phyloP scores from a whole-genome alignment of 2,797 vertebrate species.

The Neosilurus mollespiculum region DNA sequence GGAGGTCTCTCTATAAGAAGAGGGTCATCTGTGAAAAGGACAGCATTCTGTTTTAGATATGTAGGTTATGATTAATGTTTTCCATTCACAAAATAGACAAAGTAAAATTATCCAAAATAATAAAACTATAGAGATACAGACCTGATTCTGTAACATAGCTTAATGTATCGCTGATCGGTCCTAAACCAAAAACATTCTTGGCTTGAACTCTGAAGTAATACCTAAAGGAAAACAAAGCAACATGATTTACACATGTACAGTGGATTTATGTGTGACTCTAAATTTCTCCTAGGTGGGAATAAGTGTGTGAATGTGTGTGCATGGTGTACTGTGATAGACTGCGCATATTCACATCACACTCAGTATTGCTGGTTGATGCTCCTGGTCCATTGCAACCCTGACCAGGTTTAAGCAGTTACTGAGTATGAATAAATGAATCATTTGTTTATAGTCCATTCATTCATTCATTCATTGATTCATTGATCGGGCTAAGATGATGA shows the following conservation, averaged over 20 bases:
- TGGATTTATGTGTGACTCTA: neutral
- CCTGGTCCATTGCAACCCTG: neutral
- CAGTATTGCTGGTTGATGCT: neutral
- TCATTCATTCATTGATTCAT: too few relatives aligned
- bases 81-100: neutral
- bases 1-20: slow-evolving; percentile 95
- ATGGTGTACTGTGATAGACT: neutral
- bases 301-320: neutral
- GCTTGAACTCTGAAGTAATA: slow-evolving; percentile 99
- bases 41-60: neutral
- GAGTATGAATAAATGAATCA: neutral
- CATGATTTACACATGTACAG: neutral
- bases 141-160: slow-evolving; percentile 96
- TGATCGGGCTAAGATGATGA: too few relatives aligned
- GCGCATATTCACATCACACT: neutral
- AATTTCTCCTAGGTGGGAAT: neutral
- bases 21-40: slow-evolving; percentile 84
- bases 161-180: slow-evolving; percentile 88
- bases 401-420: neutral
- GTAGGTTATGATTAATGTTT: neutral
- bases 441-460: too few relatives aligned
- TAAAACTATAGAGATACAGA: slow-evolving; percentile 62
- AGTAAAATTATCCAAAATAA: neutral
- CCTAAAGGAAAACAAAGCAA: slow-evolving; percentile 65
- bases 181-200: slow-evolving; percentile 90